Percentiles rank a stretch among this genome's conserved stretches.
phyloP scores from a whole-genome alignment of 2,888 invertebrate genomes.

The Troides helena region DNA sequence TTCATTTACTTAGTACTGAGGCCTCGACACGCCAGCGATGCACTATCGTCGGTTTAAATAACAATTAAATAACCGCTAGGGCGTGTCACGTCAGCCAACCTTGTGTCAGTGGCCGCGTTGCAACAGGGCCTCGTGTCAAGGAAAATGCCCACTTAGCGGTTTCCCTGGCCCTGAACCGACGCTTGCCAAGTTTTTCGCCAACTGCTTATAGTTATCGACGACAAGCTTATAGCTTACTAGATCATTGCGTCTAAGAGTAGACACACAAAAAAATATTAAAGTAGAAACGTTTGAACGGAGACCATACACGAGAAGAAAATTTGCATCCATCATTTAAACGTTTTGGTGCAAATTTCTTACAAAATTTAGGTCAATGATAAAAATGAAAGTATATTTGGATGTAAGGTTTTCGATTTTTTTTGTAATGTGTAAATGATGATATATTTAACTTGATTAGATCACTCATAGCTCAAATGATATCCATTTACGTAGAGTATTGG shows the following conservation, averaged over 20 bases:
- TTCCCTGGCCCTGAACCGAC: slow-evolving; percentile 71
- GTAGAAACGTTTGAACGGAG: too few species aligned
- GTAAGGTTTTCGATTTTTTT: too few species aligned
- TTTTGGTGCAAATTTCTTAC: too few species aligned
- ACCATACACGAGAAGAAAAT: too few species aligned
- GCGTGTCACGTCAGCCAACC: slow-evolving; percentile 71
- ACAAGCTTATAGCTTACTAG: background rate
- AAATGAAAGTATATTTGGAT: too few species aligned
- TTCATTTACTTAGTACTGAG: slow-evolving; percentile 30
- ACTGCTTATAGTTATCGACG: slow-evolving; percentile 19
- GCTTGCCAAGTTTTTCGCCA: slow-evolving; percentile 48
- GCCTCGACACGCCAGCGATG: slow-evolving; percentile 48
- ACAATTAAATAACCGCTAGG: slow-evolving; percentile 78
- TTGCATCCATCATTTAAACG: too few species aligned
- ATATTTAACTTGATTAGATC: too few species aligned
- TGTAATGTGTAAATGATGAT: too few species aligned
- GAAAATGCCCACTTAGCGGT: slow-evolving; percentile 75
- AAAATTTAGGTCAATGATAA: too few species aligned
- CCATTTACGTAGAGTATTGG: background rate
- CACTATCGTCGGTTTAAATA: slow-evolving; percentile 61
- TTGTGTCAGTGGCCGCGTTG: slow-evolving; percentile 75
- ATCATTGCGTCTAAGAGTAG: background rate
- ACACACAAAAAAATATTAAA: too few species aligned
- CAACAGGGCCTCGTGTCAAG: slow-evolving; percentile 78
- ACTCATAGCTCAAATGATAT: too few species aligned